A percentile compares a stretch with the other conserved stretches of the same genome.
These are phyloP conservation scores for Cheiracanthium punctorium DNA, from an alignment of 2,888 invertebrate genomes.

Conservation along the genomic window DNA sequence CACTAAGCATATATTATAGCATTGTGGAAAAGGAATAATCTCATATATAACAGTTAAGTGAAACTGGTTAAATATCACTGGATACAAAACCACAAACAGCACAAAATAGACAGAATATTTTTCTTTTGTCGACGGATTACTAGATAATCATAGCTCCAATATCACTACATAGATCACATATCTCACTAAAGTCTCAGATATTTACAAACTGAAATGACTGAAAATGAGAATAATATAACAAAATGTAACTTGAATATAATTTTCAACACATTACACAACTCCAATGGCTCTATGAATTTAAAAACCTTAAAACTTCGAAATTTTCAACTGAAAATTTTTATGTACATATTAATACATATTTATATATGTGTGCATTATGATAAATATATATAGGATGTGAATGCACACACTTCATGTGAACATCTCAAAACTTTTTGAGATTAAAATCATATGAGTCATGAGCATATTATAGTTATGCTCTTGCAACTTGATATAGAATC, in stretches of 20 bases:
- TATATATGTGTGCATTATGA: neutral
- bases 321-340: neutral
- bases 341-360: conserved; percentile 7
- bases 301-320: neutral
- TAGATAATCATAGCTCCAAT: too few species aligned
- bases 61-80: too few species aligned
- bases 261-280: neutral
- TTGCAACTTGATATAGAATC: conserved; percentile 52
- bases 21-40: too few species aligned
- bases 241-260: neutral
- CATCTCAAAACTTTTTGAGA: conserved; percentile 1
- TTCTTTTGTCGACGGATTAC: too few species aligned
- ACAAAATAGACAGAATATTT: too few species aligned
- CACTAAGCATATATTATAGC: too few species aligned
- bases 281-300: neutral
- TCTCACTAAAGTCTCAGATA: too few species aligned
- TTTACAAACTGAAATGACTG: neutral
- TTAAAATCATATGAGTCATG: conserved; percentile 42
- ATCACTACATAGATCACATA: too few species aligned
- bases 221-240: neutral
- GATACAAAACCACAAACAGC: too few species aligned
- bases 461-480: conserved; percentile 30
- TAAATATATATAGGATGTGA: neutral
- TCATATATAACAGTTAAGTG: too few species aligned
- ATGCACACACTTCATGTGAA: neutral